Conservation (phyloP, 2,888 invertebrate species). For the Prosapia bicincta region DNA sequence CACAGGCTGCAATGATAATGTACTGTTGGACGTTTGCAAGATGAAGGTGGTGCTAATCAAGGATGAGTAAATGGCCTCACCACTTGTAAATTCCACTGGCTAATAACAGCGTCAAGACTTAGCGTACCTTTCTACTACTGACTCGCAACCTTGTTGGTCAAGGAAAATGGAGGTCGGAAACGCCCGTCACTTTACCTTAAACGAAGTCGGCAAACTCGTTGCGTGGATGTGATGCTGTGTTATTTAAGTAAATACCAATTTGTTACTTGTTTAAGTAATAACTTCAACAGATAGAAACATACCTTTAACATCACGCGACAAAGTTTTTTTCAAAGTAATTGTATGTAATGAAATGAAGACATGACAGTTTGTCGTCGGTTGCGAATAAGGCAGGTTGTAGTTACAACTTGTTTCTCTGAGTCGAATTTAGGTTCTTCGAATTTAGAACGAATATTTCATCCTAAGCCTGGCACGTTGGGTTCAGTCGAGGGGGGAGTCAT, state of each 20-base stretch:
- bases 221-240: not conserved
- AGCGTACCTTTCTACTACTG: no score
- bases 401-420: not conserved
- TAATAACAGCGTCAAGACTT: no score
- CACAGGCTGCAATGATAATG: no score
- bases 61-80: no score
- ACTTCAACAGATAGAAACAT: not conserved
- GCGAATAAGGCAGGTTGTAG: not conserved
- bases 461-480: no score
- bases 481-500: no score
- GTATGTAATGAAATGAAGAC: not conserved
- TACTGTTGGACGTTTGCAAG: no score
- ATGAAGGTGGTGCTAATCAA: no score
- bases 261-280: not conserved
- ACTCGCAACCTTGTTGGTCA: no score
- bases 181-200: not conserved
- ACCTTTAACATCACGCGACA: not conserved
- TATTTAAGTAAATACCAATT: not conserved
- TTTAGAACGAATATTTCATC: not conserved
- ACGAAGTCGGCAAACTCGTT: not conserved
- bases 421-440: not conserved
- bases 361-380: not conserved
- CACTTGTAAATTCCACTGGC: no score
- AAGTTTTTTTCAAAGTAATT: not conserved
- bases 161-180: no score